phyloP scores from a whole-genome alignment of 2,113 vertebrate species.

The Callithrix jacchus region DNA sequence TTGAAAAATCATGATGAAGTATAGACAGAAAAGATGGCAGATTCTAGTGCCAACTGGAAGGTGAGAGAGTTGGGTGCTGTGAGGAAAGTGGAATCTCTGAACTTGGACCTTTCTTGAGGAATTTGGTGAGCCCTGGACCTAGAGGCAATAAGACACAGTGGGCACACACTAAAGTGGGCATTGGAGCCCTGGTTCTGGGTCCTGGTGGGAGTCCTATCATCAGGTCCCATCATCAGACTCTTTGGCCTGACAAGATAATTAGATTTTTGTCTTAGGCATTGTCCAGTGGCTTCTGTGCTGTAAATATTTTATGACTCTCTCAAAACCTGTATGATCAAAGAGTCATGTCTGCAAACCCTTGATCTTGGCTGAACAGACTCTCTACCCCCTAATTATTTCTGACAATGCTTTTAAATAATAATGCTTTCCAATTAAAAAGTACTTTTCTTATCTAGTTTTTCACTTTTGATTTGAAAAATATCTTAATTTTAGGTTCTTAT shows the following conservation, averaged over 20 bases:
- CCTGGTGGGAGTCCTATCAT: not conserved
- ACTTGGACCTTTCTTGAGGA: not conserved
- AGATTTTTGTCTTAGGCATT: not conserved
- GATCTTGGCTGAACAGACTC: not conserved
- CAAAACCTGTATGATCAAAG: not conserved
- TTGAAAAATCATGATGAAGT: not conserved
- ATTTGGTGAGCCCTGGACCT: not conserved
- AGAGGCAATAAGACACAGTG: accelerated
- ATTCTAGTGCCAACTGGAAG: not conserved
- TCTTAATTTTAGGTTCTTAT: not conserved
- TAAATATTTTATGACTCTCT: not conserved
- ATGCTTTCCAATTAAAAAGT: not conserved
- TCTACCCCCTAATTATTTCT: not conserved
- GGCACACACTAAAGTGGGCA: accelerated
- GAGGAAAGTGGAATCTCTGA: not conserved
- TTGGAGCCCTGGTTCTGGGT: not conserved
- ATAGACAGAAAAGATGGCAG: not conserved
- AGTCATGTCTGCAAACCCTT: not conserved
- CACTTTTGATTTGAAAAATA: not conserved
- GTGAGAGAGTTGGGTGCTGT: not conserved
- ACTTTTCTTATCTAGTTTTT: not conserved
- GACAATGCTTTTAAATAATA: not conserved
- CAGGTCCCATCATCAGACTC: not conserved
- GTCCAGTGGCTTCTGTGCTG: not conserved
- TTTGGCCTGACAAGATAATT: not conserved